Conservation (phyloP, 2,113 vertebrate genomes). For the Athene cunicularia region DNA sequence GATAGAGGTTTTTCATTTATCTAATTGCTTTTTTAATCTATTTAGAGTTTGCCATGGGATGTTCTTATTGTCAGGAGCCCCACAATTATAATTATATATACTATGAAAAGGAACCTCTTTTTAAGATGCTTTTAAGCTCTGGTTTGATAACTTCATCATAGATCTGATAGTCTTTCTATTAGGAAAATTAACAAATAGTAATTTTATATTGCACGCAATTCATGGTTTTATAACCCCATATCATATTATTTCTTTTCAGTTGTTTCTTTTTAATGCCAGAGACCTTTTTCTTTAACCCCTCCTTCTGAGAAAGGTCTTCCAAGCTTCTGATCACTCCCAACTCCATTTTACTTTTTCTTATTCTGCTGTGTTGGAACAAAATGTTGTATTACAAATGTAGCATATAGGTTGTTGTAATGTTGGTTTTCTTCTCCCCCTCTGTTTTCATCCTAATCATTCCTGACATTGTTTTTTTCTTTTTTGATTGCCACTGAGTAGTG, state of each 20-base stretch:
- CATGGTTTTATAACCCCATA: neutral
- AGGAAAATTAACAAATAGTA: neutral
- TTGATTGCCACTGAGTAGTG: neutral
- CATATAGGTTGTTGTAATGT: neutral
- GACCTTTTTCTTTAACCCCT: neutral
- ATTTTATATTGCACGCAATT: neutral
- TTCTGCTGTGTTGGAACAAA: neutral
- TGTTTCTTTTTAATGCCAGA: neutral
- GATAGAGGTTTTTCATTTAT: neutral
- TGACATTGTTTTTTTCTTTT: neutral
- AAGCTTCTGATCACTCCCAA: neutral
- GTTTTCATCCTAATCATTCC: neutral
- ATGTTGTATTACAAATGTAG: neutral
- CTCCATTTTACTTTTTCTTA: neutral
- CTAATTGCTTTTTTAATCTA: constrained; percentile 17
- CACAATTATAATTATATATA: neutral
- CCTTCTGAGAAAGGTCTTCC: neutral
- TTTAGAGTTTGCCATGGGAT: neutral
- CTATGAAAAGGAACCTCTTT: neutral
- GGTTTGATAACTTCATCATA: neutral
- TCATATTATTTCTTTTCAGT: neutral
- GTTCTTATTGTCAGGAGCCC: neutral
- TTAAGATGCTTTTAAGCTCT: neutral
- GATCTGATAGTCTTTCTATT: neutral
- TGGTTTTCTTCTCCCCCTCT: neutral